Percentiles rank a stretch among this genome's conserved stretches.
Evolutionary conservation across 2,888 invertebrate genomes (phyloP).

Genomic region (Drosophila quinaria): DNA sequence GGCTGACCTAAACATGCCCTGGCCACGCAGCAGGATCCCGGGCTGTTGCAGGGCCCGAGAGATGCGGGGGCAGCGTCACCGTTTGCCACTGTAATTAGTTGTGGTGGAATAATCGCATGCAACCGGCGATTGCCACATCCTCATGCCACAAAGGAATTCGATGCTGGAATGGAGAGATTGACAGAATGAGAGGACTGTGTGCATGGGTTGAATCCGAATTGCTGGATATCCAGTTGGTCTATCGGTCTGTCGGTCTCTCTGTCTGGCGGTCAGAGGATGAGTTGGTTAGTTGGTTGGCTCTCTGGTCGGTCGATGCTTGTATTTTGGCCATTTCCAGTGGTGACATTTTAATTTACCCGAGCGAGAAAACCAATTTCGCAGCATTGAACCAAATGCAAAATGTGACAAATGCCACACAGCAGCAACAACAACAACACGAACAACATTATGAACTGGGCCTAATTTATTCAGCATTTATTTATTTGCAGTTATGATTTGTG

Average conservation of each 20-base stretch:
- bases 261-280: slow-evolving; percentile 4
- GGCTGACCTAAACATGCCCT: slow-evolving; percentile 78
- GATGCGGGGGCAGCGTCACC: slow-evolving; percentile 17
- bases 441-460: slow-evolving; percentile 41
- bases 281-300: slow-evolving; percentile 20
- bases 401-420: slow-evolving; percentile 57
- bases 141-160: slow-evolving; percentile 45
- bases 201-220: slow-evolving; percentile 11
- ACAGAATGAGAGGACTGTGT: slow-evolving; percentile 24
- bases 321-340: slow-evolving; percentile 67
- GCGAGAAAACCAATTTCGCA: slow-evolving; percentile 77
- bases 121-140: slow-evolving; percentile 54
- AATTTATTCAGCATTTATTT: slow-evolving; percentile 77
- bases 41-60: neutral
- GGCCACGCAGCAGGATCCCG: slow-evolving; percentile 29
- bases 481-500: slow-evolving; percentile 74
- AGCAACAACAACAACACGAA: slow-evolving; percentile 14
- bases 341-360: slow-evolving; percentile 79
- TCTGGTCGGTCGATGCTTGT: slow-evolving; percentile 42
- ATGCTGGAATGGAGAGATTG: slow-evolving; percentile 28
- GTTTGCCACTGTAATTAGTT: slow-evolving; percentile 80
- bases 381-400: slow-evolving; percentile 60
- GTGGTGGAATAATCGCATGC: slow-evolving; percentile 78
- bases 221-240: slow-evolving; percentile 7
- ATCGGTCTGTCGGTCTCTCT: slow-evolving; percentile 1